Evolutionary conservation across 2,797 vertebrate species (phyloP).

Genomic region (Falco cherrug): DNA sequence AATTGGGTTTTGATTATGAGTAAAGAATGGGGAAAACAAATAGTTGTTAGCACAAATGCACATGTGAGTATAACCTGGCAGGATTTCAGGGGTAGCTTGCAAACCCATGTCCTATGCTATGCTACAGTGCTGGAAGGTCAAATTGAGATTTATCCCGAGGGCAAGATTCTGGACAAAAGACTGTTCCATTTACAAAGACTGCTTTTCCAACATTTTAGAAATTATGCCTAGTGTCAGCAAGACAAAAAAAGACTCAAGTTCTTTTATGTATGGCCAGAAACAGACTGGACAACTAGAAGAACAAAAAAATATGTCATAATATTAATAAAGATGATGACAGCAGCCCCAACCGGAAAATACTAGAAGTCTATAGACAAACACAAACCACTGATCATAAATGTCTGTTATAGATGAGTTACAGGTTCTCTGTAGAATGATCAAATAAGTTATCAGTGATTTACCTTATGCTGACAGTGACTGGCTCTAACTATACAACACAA

Average conservation of each 20-base stretch:
- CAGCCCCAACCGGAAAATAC: background rate
- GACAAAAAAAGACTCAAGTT: background rate
- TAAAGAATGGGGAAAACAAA: constrained; percentile 3
- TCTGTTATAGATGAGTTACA: background rate
- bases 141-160: background rate
- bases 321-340: background rate
- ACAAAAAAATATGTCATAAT: background rate
- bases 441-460: background rate
- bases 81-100: background rate
- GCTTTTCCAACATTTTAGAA: background rate
- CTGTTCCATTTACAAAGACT: background rate
- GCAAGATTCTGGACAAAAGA: background rate
- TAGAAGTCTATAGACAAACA: background rate
- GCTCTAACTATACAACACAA: background rate
- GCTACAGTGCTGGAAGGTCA: background rate
- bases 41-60: background rate
- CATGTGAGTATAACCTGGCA: background rate
- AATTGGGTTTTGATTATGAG: constrained; percentile 11
- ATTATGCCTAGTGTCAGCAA: background rate
- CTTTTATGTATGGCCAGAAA: background rate
- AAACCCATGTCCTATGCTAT: background rate
- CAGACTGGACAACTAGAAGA: background rate
- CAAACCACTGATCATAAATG: background rate
- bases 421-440: background rate
- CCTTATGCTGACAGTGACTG: background rate